phyloP scores from a whole-genome alignment of 2,113 vertebrate genomes.

The Cepphus grylle region DNA sequence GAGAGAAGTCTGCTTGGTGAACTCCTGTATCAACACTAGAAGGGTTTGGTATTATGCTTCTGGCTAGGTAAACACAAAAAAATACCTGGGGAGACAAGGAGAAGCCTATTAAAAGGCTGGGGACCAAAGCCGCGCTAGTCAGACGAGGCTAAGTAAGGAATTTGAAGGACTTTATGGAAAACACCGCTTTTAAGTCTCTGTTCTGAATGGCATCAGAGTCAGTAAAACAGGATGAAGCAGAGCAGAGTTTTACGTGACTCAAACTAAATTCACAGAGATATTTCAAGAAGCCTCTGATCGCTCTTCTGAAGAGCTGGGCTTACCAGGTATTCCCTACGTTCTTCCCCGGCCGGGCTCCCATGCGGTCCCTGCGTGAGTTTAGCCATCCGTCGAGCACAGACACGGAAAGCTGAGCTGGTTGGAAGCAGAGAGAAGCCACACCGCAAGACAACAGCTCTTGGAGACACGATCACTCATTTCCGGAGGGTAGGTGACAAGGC shows the following conservation, averaged over 20 bases:
- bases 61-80: not conserved
- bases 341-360: not conserved
- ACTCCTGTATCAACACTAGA: not conserved
- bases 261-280: not conserved
- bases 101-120: not conserved
- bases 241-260: not conserved
- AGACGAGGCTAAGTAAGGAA: not conserved
- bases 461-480: accelerated
- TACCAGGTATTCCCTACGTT: not conserved
- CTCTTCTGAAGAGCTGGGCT: not conserved
- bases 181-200: not conserved
- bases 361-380: not conserved
- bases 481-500: too few relatives aligned
- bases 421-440: not conserved
- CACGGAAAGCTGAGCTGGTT: not conserved
- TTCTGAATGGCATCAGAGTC: not conserved
- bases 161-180: not conserved
- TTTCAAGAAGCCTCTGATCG: not conserved
- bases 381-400: not conserved
- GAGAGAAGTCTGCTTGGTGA: not conserved
- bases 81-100: not conserved
- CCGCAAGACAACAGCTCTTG: not conserved
- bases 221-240: not conserved
- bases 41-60: not conserved
- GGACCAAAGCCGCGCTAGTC: too few relatives aligned